Base-by-base conservation (phyloP, 2,113 vertebrate genomes). In the Oryzias curvinotus region DNA sequence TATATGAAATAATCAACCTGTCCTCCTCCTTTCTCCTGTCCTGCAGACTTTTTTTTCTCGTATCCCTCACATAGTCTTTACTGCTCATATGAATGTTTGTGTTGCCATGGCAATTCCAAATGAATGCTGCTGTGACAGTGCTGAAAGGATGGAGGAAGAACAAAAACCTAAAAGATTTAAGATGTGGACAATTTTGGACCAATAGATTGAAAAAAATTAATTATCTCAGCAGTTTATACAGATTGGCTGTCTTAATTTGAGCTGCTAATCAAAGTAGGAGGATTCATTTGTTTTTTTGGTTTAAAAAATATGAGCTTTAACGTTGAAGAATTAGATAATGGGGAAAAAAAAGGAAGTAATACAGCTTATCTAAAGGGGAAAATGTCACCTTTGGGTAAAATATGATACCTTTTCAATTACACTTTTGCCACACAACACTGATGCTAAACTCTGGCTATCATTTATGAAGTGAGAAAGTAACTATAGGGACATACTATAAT, bases 71-170 rank as follows among this genome's bases (percentile, higher is more conserved):
- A 49, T 19, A 53, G 52, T 47, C 43, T 68, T 65, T 64, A 45
- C 51, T 62, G 65, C 41, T 75, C 65, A 36, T 41, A n/a, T 52
- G 25, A 62, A 63, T 71, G 58, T 58, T 72, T 72, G 70, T 16
- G 87, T 91, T 80, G 52, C 87, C 83, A 90, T 87, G 85, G 80
- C 58, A 68, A 88, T 73, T n/a, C 25, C 53, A 68, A 71, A 68
- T 52, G 62, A 78, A 75, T 73, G 56, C 56, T 64, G 45, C 48
- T 65, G 30, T 49, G 55, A 26, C 64, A 77, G 64, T 60, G 55
- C 14, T 47, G 25, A 55, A 67, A 60, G 45, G 41, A 67, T 63
- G 21, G 45, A 62, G 36, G 48, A 56, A 65, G 1, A 4, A 18
- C 4, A 51, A 62, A 65, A 62, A 63, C 45, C 21, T 49, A 43